Base-by-base conservation (phyloP, 2,797 vertebrate species). In the Mus minutoides region DNA sequence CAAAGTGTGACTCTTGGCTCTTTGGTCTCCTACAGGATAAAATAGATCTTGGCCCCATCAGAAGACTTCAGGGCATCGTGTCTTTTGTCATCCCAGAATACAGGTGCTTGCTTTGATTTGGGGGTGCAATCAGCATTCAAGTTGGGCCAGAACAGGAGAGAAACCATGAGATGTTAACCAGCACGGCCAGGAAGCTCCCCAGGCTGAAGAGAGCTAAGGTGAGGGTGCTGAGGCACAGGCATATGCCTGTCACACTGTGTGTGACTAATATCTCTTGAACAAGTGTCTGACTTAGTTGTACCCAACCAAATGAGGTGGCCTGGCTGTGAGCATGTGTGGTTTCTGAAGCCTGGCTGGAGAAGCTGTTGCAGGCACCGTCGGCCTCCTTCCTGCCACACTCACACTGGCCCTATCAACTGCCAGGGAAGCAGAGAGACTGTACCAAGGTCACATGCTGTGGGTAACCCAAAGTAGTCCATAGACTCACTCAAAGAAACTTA, bases 141-240 rank as follows among this genome's bases (percentile, higher is more conserved):
- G 62, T 43, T 89, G 83, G 91, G 58, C 21, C 94, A 52, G 75
- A 22, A 6, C 10, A 92, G 43, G 86, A 37, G 11, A 40, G 88
- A 52, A n/a, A 12, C 14, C 24, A 31, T 3, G 7, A n/a, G 6
- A 12, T 40, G 21, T 21, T 87, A 26, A 13, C 62, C 69, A 12
- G 4, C 29, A 29, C 60, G 34, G 37, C 40, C 75, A 17, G 0
- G 69, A 46, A 12, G 14, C 40, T 40, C 71, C 46, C 0, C 13
- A 10, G 85, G 89, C 94, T 77, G 54, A 56, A 54, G 9, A 34
- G 73, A 12, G 22, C 40, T 40, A 54, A 14, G 75, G 24, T 40
- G 29, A 97, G 85, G 97, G 98, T 98, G 97, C 76, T 99, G 98
- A 60, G 99, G 97, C 98, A 10, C 24, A 67, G 34, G 10, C 31